Evolutionary conservation across 2,797 vertebrate species (phyloP).

Genomic region (Thaleichthys pacificus): DNA sequence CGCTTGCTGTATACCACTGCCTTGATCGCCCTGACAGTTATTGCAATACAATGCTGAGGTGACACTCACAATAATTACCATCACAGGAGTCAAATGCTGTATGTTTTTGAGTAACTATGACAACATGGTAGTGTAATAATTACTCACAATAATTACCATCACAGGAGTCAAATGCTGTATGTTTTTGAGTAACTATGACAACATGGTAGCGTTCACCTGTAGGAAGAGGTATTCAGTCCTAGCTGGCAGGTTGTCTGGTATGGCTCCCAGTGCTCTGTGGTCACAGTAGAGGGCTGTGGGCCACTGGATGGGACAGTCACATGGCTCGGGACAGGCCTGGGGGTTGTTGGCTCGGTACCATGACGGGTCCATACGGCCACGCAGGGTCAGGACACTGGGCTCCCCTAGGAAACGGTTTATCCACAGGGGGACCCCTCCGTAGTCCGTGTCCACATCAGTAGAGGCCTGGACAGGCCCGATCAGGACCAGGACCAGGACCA

Average conservation of each 20-base stretch:
- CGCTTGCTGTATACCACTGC: too few relatives aligned
- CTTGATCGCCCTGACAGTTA: too few relatives aligned
- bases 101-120: too few relatives aligned
- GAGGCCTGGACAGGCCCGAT: slow-evolving; percentile 31
- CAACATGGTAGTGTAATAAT: too few relatives aligned
- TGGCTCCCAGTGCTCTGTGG: slow-evolving; percentile 55
- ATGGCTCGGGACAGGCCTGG: slow-evolving; percentile 65
- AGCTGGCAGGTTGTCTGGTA: slow-evolving; percentile 58
- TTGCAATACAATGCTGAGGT: too few relatives aligned
- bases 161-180: too few relatives aligned
- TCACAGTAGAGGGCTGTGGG: slow-evolving; percentile 77
- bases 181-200: too few relatives aligned
- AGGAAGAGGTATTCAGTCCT: slow-evolving; percentile 75
- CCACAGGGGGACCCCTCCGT: slow-evolving; percentile 75
- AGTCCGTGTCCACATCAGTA: slow-evolving; percentile 55
- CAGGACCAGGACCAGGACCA: slow-evolving; percentile 23
- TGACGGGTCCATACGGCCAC: slow-evolving; percentile 60
- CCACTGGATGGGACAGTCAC: slow-evolving; percentile 80
- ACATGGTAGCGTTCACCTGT: slow-evolving; percentile 43
- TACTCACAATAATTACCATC: too few relatives aligned
- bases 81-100: too few relatives aligned
- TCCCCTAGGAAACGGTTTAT: slow-evolving; percentile 73
- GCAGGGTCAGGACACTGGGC: slow-evolving; percentile 75
- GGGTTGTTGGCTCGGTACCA: slow-evolving; percentile 70
- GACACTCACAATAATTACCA: too few relatives aligned